phyloP scores from a whole-genome alignment of 2,797 vertebrate genomes.

The Takifugu ocellatus region DNA sequence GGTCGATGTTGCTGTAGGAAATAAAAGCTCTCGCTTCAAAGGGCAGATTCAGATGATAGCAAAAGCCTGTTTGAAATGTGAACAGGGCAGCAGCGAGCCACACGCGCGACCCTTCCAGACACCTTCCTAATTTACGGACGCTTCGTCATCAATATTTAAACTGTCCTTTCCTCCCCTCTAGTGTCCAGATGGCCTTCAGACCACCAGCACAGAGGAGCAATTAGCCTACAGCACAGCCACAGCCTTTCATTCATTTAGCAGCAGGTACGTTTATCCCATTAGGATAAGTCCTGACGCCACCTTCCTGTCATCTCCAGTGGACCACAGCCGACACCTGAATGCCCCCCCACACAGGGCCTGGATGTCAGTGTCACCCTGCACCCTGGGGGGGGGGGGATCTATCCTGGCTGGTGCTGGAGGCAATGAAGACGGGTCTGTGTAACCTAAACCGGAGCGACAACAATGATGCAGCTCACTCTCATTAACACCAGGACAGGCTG shows the following conservation, averaged over 20 bases:
- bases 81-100: too few species aligned
- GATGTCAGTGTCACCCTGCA: constrained; percentile 13
- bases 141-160: background rate
- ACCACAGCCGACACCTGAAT: constrained; percentile 26
- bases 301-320: constrained; percentile 10
- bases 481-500: constrained; percentile 20
- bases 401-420: constrained; percentile 15
- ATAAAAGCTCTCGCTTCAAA: too few species aligned
- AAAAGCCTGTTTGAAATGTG: too few species aligned
- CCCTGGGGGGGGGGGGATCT: constrained; percentile 9
- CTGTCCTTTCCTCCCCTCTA: constrained; percentile 12
- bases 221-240: constrained; percentile 36
- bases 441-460: constrained; percentile 17
- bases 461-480: constrained; percentile 2
- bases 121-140: too few species aligned
- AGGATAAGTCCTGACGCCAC: constrained; percentile 33
- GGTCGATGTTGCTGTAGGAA: background rate
- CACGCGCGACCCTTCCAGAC: too few species aligned
- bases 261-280: constrained; percentile 51
- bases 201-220: constrained; percentile 30
- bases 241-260: constrained; percentile 50
- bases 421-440: constrained; percentile 12
- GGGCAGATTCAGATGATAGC: too few species aligned
- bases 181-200: constrained; percentile 52
- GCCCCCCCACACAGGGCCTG: constrained; percentile 12